These are phyloP conservation scores for Pelobates fuscus DNA, from an alignment of 2,113 vertebrate species.

Conservation along the genomic window DNA sequence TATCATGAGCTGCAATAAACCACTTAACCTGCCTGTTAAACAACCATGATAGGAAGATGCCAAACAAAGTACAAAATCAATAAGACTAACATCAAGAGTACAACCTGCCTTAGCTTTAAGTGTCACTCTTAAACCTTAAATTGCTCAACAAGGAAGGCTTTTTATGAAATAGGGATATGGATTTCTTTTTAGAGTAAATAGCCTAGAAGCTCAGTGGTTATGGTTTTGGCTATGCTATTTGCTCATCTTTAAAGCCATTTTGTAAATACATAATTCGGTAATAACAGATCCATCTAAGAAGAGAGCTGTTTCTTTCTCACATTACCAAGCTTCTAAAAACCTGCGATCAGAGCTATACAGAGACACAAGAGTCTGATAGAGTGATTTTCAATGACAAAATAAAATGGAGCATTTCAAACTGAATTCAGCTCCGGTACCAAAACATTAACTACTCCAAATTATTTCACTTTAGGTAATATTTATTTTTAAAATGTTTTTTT, in stretches of 20 bases:
- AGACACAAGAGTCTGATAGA: slow-evolving; percentile 13
- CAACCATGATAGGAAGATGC: slow-evolving; percentile 30
- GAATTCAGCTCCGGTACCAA: background rate
- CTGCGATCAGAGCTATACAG: slow-evolving; percentile 21
- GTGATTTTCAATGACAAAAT: background rate
- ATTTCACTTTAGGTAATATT: too few relatives aligned
- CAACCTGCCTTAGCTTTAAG: background rate
- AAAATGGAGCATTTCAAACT: background rate
- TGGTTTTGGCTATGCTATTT: slow-evolving; percentile 27
- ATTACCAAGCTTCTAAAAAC: slow-evolving; percentile 27
- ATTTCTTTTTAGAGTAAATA: slow-evolving; percentile 25
- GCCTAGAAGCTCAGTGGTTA: slow-evolving; percentile 9
- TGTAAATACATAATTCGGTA: slow-evolving; percentile 41
- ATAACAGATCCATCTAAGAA: slow-evolving; percentile 26
- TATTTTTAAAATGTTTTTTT: too few relatives aligned
- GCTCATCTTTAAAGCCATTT: slow-evolving; percentile 31
- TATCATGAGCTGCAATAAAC: background rate
- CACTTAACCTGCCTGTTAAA: slow-evolving; percentile 34
- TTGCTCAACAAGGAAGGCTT: slow-evolving; percentile 34
- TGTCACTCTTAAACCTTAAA: slow-evolving; percentile 33
- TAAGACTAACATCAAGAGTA: slow-evolving; percentile 19
- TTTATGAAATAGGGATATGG: slow-evolving; percentile 34
- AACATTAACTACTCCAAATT: background rate
- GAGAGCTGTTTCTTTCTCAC: slow-evolving; percentile 7
- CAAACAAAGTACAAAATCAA: slow-evolving; percentile 44